Conservation (phyloP, 1,140 invertebrate species). For the Drosophila nannoptera region DNA sequence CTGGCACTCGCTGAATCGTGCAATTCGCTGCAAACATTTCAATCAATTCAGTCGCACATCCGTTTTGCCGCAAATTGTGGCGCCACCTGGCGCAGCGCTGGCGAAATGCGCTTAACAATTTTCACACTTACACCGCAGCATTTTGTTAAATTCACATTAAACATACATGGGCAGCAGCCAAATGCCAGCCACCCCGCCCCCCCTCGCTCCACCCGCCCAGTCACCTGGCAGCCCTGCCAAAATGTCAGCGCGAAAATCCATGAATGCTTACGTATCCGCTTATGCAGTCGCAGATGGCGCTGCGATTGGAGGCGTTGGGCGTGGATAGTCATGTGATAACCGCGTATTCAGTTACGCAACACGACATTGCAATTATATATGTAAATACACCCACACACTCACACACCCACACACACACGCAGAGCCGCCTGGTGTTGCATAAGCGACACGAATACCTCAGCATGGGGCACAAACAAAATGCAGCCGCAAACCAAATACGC, state of each 20-base stretch:
- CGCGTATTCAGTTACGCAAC: conserved; percentile 50
- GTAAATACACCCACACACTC: conserved; percentile 48
- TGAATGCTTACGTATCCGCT: conserved; percentile 55
- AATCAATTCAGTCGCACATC: conserved; percentile 70
- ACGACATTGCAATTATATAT: conserved; percentile 68
- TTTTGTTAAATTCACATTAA: conserved; percentile 72
- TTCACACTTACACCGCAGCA: conserved; percentile 72
- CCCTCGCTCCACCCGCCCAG: neutral
- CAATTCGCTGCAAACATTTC: conserved; percentile 46
- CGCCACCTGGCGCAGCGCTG: conserved; percentile 14
- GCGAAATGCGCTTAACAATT: conserved; percentile 52
- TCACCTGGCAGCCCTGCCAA: conserved; percentile 35
- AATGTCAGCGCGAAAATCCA: conserved; percentile 55
- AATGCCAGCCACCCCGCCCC: conserved; percentile 32
- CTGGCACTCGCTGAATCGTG: conserved; percentile 5
- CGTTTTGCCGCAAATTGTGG: conserved; percentile 42
- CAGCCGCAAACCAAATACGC: neutral
- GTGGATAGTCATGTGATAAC: conserved; percentile 22
- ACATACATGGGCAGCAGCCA: conserved; percentile 58
- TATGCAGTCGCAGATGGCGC: conserved; percentile 10
- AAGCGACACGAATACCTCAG: neutral
- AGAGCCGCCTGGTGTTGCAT: neutral
- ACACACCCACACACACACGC: too few relatives aligned
- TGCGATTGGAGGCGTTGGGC: conserved; percentile 3
- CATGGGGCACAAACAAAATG: neutral